Percentiles rank a stretch among this genome's conserved stretches.
phyloP scores from a whole-genome alignment of 2,888 invertebrate genomes.

The Drosophila leonis region DNA sequence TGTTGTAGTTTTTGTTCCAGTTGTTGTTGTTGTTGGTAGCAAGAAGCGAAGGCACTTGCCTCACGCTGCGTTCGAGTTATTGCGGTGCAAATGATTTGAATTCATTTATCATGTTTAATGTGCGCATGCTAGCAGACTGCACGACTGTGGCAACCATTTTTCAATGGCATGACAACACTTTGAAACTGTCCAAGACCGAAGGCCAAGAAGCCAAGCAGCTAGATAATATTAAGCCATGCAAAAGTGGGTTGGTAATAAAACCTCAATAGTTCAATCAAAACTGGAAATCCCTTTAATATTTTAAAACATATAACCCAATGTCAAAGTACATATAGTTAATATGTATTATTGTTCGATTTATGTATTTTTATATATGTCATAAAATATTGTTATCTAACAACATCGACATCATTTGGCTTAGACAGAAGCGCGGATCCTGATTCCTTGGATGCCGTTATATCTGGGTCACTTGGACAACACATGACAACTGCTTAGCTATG shows the following conservation, averaged over 20 bases:
- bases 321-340: too few relatives aligned
- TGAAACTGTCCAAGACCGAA: constrained; percentile 18
- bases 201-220: constrained; percentile 25
- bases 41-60: constrained; percentile 20
- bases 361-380: too few relatives aligned
- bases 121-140: constrained; percentile 49
- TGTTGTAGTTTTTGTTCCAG: constrained; percentile 24
- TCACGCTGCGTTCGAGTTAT: constrained; percentile 55
- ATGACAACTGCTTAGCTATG: not conserved
- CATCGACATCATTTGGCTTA: not conserved
- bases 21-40: constrained; percentile 17
- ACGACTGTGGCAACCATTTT: constrained; percentile 64
- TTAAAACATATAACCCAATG: not conserved
- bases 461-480: not conserved
- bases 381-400: not conserved
- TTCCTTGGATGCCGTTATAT: not conserved
- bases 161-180: constrained; percentile 61
- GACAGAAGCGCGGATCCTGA: not conserved
- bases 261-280: not conserved
- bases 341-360: too few relatives aligned
- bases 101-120: constrained; percentile 79
- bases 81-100: constrained; percentile 74
- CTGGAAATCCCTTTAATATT: not conserved
- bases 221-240: constrained; percentile 38
- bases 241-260: not conserved